Conservation (phyloP, 2,888 invertebrate species). For the Drosophila subsilvestris region DNA sequence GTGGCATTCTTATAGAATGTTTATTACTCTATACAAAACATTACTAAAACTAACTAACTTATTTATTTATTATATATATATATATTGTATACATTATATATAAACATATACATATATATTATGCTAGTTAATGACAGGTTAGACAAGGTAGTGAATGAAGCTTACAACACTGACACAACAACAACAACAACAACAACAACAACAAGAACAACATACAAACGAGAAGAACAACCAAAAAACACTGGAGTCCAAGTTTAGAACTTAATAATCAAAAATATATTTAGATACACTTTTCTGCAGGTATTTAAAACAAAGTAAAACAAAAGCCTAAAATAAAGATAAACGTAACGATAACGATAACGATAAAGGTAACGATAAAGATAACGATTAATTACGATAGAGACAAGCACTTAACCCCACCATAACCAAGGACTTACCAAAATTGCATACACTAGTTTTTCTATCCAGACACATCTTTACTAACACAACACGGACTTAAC, state of each 20-base stretch:
- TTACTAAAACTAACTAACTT: constrained; percentile 60
- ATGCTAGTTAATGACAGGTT: constrained; percentile 68
- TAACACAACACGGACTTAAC: constrained; percentile 27
- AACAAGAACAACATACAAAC: constrained; percentile 48
- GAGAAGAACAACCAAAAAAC: constrained; percentile 61
- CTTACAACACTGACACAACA: constrained; percentile 64
- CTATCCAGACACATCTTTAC: constrained; percentile 49
- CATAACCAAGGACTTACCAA: constrained; percentile 75
- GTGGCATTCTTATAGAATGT: constrained; percentile 76
- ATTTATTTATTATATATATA: constrained; percentile 63
- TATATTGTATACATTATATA: constrained; percentile 14
- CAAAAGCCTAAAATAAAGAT: constrained; percentile 18
- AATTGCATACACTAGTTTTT: constrained; percentile 76
- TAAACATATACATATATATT: constrained; percentile 32
- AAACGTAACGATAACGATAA: constrained; percentile 36
- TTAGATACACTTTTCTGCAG: constrained; percentile 80
- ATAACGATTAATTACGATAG: constrained; percentile 58
- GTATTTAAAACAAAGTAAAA: constrained; percentile 60
- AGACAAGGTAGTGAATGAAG: constrained; percentile 76
- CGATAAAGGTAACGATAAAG: constrained; percentile 33
- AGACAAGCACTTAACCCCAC: constrained; percentile 78
- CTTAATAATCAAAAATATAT: constrained; percentile 80
- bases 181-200: constrained; percentile 47
- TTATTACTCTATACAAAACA: constrained; percentile 56
- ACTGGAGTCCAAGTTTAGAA: constrained; percentile 80